Evolutionary conservation across 1,140 invertebrate species (phyloP).

Genomic region (Calliphora vicina): DNA sequence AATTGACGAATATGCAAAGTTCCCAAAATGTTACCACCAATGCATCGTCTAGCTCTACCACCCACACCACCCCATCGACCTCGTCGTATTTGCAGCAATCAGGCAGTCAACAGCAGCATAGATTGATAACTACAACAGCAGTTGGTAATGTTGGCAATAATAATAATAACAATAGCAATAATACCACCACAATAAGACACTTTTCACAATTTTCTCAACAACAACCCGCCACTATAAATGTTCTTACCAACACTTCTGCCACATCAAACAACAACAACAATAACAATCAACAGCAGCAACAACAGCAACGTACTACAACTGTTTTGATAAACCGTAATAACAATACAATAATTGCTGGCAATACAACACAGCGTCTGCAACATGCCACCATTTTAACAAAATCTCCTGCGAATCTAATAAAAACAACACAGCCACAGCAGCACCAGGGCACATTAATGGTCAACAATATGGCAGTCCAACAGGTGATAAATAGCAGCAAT

Average conservation of each 20-base stretch:
- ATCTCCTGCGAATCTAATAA: slow-evolving; percentile 22
- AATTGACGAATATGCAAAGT: slow-evolving; percentile 30
- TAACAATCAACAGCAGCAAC: slow-evolving; percentile 31
- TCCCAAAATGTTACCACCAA: neutral
- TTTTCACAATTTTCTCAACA: slow-evolving; percentile 41
- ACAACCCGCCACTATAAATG: slow-evolving; percentile 22
- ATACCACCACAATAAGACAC: slow-evolving; percentile 32
- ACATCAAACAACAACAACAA: slow-evolving; percentile 12
- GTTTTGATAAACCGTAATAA: slow-evolving; percentile 39
- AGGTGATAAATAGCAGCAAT: slow-evolving; percentile 9
- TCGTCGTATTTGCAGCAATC: slow-evolving; percentile 14
- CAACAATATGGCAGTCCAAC: neutral
- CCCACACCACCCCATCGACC: neutral
- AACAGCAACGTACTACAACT: slow-evolving; percentile 35
- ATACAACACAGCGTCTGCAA: slow-evolving; percentile 38
- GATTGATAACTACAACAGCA: slow-evolving; percentile 18
- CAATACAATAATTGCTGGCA: slow-evolving; percentile 40
- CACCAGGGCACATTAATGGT: neutral
- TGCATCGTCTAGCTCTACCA: neutral
- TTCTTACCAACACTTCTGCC: slow-evolving; percentile 4
- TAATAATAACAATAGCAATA: neutral
- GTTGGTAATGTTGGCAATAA: neutral
- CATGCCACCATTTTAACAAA: slow-evolving; percentile 39
- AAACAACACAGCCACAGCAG: neutral
- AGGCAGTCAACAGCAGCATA: slow-evolving; percentile 24